Evolutionary conservation across 2,888 invertebrate genomes (phyloP), one percentile per base, ranked within the genome.

Genomic region (Linnaemya tessellans): DNA sequence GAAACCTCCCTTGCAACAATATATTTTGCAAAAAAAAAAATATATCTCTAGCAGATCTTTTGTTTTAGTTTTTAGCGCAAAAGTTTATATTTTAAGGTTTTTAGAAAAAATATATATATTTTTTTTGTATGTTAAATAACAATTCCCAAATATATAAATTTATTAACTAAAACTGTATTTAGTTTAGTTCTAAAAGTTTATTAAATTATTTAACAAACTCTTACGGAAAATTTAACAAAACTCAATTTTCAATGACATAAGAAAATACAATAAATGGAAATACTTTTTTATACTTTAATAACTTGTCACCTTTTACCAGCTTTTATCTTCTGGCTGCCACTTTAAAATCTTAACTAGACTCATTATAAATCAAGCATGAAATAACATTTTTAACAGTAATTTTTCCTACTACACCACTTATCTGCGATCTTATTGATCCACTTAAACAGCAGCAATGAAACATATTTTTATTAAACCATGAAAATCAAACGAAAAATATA

Each of bases 341-440:
- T n/a, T 46, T 15, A 20, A 35, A 49, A 38, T 60, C 0, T n/a
- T 35, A 1, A 22, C 7, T 38, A 9, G 25, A 15, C 10, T 46
- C 35, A 22, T 60, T 54, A 18, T 43, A 71, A 71, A 43, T 64
- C 64, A 56, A 49, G 64, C 51, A 30, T 79, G 51, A 51, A 79
- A 79, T 58, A 73, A 41, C 0, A 35, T 64, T 80, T 71, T 46
- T 38, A 65, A 46, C 64, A 65, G 15, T 51, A 74, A 60, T 51
- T 80, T 58, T 65, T 41, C 46, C 65, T 46, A 18, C 38, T 65
- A 46, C 46, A 46, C 73, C 18, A 73, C 46, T 58, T 65, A 73
- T 80, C 46, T 35, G 10, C 18, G 46, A 80, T 56, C 64, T 65
- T n/a, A 65, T 46, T 58, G 64, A 58, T 8, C 46, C 25, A 64